Evolutionary conservation across 2,888 invertebrate species (phyloP).

Genomic region (Lasiommata megera): DNA sequence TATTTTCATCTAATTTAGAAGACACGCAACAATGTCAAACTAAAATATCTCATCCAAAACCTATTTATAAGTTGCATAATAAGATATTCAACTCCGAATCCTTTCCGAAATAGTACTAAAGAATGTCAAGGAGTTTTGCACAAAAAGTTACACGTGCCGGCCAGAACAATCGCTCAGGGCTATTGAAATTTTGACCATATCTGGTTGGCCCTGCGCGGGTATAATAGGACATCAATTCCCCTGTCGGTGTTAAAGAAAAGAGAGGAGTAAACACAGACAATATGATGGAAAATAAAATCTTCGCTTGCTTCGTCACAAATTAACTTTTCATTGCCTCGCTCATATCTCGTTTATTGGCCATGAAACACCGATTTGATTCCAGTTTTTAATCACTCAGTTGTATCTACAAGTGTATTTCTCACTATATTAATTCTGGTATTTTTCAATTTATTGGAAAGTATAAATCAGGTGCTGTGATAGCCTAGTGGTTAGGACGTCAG

Average conservation of each 20-base stretch:
- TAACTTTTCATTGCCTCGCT: constrained; percentile 25
- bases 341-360: constrained; percentile 32
- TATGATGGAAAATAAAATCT: constrained; percentile 27
- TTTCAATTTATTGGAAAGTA: constrained; percentile 2
- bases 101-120: constrained; percentile 58
- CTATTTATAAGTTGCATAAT: constrained; percentile 70
- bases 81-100: constrained; percentile 67
- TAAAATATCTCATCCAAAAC: constrained; percentile 41
- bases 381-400: constrained; percentile 32
- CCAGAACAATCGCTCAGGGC: constrained; percentile 67
- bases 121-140: constrained; percentile 72
- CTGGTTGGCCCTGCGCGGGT: constrained; percentile 59
- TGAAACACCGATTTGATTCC: constrained; percentile 37
- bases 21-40: constrained; percentile 45
- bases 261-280: constrained; percentile 37
- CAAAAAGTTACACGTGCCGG: constrained; percentile 79
- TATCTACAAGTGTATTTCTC: constrained; percentile 38
- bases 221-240: constrained; percentile 68
- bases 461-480: too few species aligned
- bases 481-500: too few species aligned
- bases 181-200: constrained; percentile 75
- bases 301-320: constrained; percentile 4
- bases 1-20: constrained; percentile 40
- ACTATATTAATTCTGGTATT: neutral
- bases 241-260: constrained; percentile 50